These are phyloP conservation scores for Paedocypris sp. DNA, from an alignment of 2,113 vertebrate genomes.

Conservation along the genomic window DNA sequence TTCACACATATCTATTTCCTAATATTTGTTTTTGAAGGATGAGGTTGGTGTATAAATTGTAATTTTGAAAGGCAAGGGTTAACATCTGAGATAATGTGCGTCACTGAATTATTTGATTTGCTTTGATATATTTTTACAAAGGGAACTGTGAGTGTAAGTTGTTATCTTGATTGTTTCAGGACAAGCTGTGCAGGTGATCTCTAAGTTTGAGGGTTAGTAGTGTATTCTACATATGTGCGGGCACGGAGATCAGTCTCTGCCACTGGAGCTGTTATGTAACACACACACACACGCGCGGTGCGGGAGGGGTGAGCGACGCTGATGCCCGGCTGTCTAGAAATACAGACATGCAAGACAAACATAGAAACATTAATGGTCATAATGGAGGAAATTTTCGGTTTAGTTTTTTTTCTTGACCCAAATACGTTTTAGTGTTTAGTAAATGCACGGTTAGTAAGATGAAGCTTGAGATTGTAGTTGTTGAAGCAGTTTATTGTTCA, in stretches of 20 bases:
- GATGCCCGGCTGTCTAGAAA: not conserved
- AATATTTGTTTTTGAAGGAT: too few species aligned
- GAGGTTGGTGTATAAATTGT: slow-evolving; percentile 5
- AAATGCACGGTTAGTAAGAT: not conserved
- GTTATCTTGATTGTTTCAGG: slow-evolving; percentile 25
- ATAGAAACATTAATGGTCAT: too few species aligned
- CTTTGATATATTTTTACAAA: slow-evolving; percentile 16
- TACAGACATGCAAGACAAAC: too few species aligned
- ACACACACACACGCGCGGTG: not conserved
- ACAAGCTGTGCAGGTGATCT: slow-evolving; percentile 6
- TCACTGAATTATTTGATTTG: not conserved
- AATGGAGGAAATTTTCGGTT: not conserved
- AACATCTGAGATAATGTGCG: not conserved
- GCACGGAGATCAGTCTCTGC: slow-evolving; percentile 37
- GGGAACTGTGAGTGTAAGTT: slow-evolving; percentile 25
- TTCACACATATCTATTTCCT: too few species aligned
- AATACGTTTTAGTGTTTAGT: not conserved
- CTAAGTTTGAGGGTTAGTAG: slow-evolving; percentile 1
- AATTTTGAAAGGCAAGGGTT: not conserved
- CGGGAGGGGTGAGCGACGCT: slow-evolving; percentile 2
- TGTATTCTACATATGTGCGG: slow-evolving; percentile 14
- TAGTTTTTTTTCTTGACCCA: not conserved
- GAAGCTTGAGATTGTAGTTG: not conserved
- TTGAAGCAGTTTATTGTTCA: not conserved
- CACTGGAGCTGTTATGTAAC: slow-evolving; percentile 47